Conservation (phyloP, 1,140 invertebrate genomes). For the Mercenaria mercenaria region DNA sequence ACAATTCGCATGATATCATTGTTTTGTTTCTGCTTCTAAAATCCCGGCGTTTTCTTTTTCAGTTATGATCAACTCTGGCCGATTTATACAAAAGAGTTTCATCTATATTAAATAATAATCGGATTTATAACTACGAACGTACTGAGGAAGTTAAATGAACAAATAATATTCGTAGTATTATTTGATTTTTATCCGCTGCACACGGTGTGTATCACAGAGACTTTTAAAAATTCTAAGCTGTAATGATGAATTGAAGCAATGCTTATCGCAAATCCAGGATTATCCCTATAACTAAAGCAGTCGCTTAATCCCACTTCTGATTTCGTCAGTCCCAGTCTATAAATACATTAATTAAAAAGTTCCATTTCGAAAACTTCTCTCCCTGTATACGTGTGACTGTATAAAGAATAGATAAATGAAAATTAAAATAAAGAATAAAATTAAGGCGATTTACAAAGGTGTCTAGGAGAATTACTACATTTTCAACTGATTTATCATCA, state of each 20-base stretch:
- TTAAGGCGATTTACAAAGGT: too few species aligned
- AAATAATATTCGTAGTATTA: not conserved
- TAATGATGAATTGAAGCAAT: constrained; percentile 1
- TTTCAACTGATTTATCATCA: too few species aligned
- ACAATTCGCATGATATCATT: too few species aligned
- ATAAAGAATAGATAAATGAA: too few species aligned
- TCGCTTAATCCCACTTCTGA: not conserved
- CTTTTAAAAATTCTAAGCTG: not conserved
- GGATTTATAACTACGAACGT: constrained; percentile 27
- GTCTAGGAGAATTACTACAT: too few species aligned
- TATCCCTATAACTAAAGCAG: constrained; percentile 1
- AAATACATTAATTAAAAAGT: too few species aligned
- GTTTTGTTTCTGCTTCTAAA: too few species aligned
- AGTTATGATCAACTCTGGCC: not conserved
- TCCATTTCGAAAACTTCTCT: too few species aligned
- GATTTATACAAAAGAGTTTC: not conserved
- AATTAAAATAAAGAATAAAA: too few species aligned
- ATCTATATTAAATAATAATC: constrained; percentile 41
- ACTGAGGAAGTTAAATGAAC: not conserved
- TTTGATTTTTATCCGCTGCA: not conserved
- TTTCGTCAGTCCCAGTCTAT: too few species aligned
- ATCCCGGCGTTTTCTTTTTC: too few species aligned
- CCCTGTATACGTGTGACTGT: too few species aligned
- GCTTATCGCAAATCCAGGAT: constrained; percentile 24
- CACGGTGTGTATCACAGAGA: constrained; percentile 10